Percentiles rank a stretch among this genome's conserved stretches.
phyloP scores from a whole-genome alignment of 2,113 vertebrate genomes.

The Forbesichthys papilliferus region DNA sequence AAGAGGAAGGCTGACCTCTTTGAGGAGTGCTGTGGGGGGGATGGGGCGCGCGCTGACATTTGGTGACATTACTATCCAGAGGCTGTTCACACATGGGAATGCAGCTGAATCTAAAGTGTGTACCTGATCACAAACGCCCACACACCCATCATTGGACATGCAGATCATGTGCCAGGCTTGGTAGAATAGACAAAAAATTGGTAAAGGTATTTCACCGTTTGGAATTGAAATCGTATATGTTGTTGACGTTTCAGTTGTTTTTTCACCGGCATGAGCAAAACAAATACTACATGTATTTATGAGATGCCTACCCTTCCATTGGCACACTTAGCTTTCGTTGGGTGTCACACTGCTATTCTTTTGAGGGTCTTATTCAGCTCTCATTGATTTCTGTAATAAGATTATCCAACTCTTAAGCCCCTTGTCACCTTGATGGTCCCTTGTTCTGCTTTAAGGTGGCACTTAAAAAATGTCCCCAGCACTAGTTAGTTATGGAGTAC shows the following conservation, averaged over 20 bases:
- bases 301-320: background rate
- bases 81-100: constrained; percentile 33
- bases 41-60: constrained; percentile 63
- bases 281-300: too few relatives aligned
- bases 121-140: background rate
- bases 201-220: too few relatives aligned
- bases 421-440: constrained; percentile 62
- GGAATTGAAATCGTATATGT: background rate
- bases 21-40: constrained; percentile 61
- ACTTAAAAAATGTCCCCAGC: constrained; percentile 1
- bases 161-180: background rate
- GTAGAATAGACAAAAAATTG: too few relatives aligned
- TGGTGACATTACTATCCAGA: constrained; percentile 34
- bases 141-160: background rate
- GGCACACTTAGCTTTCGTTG: too few relatives aligned
- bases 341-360: background rate
- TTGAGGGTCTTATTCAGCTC: constrained; percentile 51
- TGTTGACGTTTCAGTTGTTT: too few relatives aligned
- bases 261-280: too few relatives aligned
- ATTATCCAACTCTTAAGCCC: constrained; percentile 59
- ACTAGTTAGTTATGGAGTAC: too few relatives aligned
- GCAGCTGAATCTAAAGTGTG: constrained; percentile 15
- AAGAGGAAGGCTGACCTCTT: constrained; percentile 54
- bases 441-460: constrained; percentile 35
- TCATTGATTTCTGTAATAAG: constrained; percentile 62